Base-by-base conservation (phyloP, 2,888 invertebrate species). In the Falcaria lacertinaria region DNA sequence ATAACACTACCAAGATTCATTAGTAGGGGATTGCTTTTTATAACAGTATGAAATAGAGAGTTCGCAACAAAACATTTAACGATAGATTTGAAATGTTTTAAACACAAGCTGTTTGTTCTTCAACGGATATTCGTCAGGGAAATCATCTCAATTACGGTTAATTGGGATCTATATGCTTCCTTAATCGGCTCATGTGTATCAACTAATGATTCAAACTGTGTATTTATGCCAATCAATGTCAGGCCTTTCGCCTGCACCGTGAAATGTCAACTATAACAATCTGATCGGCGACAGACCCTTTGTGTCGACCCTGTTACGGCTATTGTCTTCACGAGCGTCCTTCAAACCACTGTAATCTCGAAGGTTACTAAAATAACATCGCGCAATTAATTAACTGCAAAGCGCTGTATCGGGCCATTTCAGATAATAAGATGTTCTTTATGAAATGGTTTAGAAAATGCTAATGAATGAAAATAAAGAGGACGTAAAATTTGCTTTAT, bases 1-100 rank as follows among this genome's bases (percentile, higher is more conserved):
- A 57, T 58, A 61, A 64, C 63, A 53, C 57, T 54, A 42, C 54
- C 48, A 60, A 67, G 59, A 57, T 72, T 67, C 64, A 60, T 67
- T 64, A 64, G 62, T 62, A 57, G 44, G 47, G 44, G 45, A 40
- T 47, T 37, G 15, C 22, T 37, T 37, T 25, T 11, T 11, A 28
- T 11, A 28, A 3, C 7, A 28, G 11, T 28, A 11, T 2, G 3
- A 11, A 1, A 3, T 7, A 11, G 7, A 3, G 28, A 28, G 11
- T 11, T 11, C 2, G 7, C 11, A 11, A 28, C 11, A 19, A n/a
- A n/a, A n/a, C n/a, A n/a, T n/a, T n/a, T n/a, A n/a, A n/a, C n/a
- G n/a, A n/a, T n/a, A n/a, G n/a, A n/a, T n/a, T n/a, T n/a, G n/a
- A n/a, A n/a, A n/a, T n/a, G n/a, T n/a, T n/a, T n/a, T n/a, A n/a